These are phyloP conservation scores for Gymnoscopelus braueri DNA, from an alignment of 2,797 vertebrate genomes.

Conservation along the genomic window DNA sequence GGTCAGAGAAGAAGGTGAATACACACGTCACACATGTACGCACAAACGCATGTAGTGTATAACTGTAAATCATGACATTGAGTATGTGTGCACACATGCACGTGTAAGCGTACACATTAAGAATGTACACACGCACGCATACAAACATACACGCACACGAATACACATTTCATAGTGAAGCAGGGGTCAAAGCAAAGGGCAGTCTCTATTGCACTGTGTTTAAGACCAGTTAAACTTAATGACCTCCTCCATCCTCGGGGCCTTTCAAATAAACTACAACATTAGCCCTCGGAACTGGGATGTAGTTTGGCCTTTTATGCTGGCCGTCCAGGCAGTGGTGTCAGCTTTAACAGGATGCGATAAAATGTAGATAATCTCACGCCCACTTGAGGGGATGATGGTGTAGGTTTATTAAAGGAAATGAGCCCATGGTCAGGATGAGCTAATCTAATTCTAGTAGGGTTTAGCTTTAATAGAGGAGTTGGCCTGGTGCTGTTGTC, in stretches of 20 bases:
- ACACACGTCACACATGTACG: too few species aligned
- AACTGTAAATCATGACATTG: too few species aligned
- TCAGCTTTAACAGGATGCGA: conserved; percentile 66
- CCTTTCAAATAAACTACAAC: conserved; percentile 69
- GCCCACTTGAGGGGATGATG: conserved; percentile 75
- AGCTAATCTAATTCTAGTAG: conserved; percentile 56
- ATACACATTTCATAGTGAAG: conserved; percentile 6
- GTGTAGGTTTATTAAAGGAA: conserved; percentile 73
- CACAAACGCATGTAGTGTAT: too few species aligned
- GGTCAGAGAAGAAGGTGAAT: too few species aligned
- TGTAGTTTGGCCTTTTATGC: conserved; percentile 64
- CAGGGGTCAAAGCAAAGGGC: conserved; percentile 53
- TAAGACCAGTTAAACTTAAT: conserved; percentile 77
- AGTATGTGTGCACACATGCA: not conserved
- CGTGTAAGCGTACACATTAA: not conserved
- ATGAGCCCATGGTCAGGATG: conserved; percentile 50
- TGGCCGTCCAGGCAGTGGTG: conserved; percentile 51
- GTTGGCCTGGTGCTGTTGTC: conserved; percentile 15
- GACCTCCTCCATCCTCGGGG: conserved; percentile 63
- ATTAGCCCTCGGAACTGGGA: conserved; percentile 46
- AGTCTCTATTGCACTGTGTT: conserved; percentile 54
- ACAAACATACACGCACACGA: conserved; percentile 3
- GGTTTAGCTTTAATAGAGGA: conserved; percentile 45
- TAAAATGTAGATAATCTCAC: conserved; percentile 73
- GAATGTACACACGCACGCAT: conserved; percentile 1